Base-by-base conservation (phyloP, 2,888 invertebrate genomes). In the Cecidostiba fungosa region DNA sequence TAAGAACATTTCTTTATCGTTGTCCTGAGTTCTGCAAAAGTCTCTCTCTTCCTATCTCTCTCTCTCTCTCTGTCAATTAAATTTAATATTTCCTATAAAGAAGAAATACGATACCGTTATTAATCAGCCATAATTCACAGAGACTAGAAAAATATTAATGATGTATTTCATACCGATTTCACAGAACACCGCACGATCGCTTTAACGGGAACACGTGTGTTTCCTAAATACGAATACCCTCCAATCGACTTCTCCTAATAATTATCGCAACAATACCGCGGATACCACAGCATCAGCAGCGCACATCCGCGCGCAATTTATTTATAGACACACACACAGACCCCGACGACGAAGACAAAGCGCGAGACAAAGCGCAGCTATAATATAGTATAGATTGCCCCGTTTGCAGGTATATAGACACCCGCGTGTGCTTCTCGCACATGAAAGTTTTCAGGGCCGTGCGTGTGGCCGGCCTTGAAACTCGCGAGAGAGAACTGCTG, bases 381-480 rank as follows among this genome's bases (percentile, higher is more conserved):
- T n/a, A 47, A 32, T 50, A 19, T 50, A 16, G 23, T 14, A 23
- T 26, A 8, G 8, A n/a, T 16, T 16, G 43, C 76, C 26, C 32
- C 10, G 26, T n/a, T 39, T 23, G 6, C 82, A 32, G 16, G 77
- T 32, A 66, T 59, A 23, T 32, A 59, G 12, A 50, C 8, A 26
- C 32, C 39, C 62, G 59, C 62, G 47, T 59, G 29, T 39, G n/a
- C 1, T 32, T 36, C 72, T n/a, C 36, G 8, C 76, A 29, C 85
- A 76, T 54, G 81, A 73, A 82, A 82, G 78, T 85, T 84, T 79
- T 86, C 86, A 86, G 79, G 86, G 86, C 82, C 86, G 79, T 82
- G 77, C 80, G 84, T 84, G 86, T 82, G 84, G 76, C 84, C 79
- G 82, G 59, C 84, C 84, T 87, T 84, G 86, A 77, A 70, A 78